Conservation (phyloP, 2,797 vertebrate genomes). For the Numenius phaeopus region DNA sequence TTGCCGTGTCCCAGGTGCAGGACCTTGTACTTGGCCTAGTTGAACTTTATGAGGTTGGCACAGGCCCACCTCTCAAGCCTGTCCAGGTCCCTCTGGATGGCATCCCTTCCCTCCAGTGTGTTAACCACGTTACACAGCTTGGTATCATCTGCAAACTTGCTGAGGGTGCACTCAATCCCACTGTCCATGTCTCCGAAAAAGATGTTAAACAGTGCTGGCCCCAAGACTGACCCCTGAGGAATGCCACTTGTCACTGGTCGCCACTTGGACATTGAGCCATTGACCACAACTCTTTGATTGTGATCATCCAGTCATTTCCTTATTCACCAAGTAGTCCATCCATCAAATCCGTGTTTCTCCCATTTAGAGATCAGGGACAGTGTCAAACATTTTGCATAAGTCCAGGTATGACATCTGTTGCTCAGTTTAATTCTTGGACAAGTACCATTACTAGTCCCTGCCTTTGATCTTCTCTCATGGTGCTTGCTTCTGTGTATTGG, state of each 20-base stretch:
- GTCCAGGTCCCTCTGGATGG: not conserved
- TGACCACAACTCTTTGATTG: not conserved
- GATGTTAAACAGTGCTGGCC: not conserved
- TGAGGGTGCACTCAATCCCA: not conserved
- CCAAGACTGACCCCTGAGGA: not conserved
- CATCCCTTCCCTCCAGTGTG: not conserved
- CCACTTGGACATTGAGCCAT: not conserved
- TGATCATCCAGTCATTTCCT: not conserved
- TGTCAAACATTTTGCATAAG: not conserved
- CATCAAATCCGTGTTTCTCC: not conserved
- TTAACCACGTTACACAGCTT: not conserved
- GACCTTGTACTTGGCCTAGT: not conserved
- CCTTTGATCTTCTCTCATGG: not conserved
- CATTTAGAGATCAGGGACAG: not conserved
- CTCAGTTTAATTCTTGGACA: not conserved
- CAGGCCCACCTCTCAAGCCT: not conserved
- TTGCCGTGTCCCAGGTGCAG: not conserved
- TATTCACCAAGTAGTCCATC: not conserved
- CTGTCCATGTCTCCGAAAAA: not conserved
- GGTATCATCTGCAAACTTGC: not conserved
- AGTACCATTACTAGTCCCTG: not conserved
- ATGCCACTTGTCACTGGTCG: not conserved
- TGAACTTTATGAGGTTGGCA: not conserved
- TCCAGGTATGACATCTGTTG: not conserved
- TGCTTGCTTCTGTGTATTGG: not conserved